phyloP scores from a whole-genome alignment of 2,797 vertebrate species.

The Acridotheres tristis region DNA sequence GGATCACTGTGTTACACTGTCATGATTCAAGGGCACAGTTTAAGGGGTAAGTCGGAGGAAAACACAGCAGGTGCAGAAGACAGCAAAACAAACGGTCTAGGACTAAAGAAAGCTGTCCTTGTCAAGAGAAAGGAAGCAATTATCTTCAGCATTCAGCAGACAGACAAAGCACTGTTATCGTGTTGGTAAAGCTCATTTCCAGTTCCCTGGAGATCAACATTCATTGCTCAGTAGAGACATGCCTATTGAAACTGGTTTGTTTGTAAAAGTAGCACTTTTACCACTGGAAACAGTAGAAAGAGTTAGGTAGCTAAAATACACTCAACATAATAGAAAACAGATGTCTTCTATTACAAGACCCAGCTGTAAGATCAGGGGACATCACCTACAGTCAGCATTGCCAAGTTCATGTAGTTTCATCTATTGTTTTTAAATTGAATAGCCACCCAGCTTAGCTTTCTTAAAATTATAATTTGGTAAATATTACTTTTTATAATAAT shows the following conservation, averaged over 20 bases:
- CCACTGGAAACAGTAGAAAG: slow-evolving; percentile 5
- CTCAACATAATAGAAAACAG: neutral
- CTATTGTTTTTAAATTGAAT: neutral
- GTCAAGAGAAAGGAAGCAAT: neutral
- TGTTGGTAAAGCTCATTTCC: neutral
- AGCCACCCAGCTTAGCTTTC: neutral
- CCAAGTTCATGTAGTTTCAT: neutral
- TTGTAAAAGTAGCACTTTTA: slow-evolving; percentile 8
- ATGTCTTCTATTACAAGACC: neutral
- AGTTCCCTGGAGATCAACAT: neutral
- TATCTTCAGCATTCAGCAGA: neutral
- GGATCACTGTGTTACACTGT: neutral
- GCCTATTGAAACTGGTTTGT: neutral
- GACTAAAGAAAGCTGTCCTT: slow-evolving; percentile 1
- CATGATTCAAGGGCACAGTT: neutral
- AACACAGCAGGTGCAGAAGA: slow-evolving; percentile 19
- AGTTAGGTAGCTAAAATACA: slow-evolving; percentile 19
- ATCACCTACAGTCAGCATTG: neutral
- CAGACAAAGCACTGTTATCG: neutral
- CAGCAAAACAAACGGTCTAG: neutral
- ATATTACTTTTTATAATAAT: neutral
- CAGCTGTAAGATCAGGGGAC: neutral
- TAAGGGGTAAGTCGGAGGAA: neutral
- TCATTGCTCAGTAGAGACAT: neutral
- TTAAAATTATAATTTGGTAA: neutral